Evolutionary conservation across 2,113 vertebrate species (phyloP).

Genomic region (Cheilinus undulatus): DNA sequence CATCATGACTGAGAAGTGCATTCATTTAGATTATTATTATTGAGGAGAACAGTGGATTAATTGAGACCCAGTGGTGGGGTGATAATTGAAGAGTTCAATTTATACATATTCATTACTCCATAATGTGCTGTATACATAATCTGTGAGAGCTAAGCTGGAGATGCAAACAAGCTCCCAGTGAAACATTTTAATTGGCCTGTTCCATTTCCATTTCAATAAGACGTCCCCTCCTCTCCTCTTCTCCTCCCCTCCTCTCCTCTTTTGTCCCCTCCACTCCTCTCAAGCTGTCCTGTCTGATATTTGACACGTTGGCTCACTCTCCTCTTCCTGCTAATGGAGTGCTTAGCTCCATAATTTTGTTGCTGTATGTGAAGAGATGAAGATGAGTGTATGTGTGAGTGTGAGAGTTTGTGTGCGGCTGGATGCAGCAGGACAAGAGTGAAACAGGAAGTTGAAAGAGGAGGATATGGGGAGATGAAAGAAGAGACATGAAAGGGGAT

Average conservation of each 20-base stretch:
- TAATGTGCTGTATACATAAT: constrained; percentile 83
- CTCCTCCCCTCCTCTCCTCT: constrained; percentile 26
- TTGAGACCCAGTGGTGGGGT: constrained; percentile 64
- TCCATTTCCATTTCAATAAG: constrained; percentile 84
- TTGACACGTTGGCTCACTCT: constrained; percentile 64
- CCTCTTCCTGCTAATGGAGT: constrained; percentile 67
- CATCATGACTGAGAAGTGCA: constrained; percentile 45
- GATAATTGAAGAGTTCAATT: constrained; percentile 72
- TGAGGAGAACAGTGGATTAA: constrained; percentile 56
- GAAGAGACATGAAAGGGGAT: constrained; percentile 64
- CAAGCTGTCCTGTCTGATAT: constrained; percentile 72
- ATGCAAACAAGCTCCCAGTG: constrained; percentile 81
- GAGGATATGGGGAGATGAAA: constrained; percentile 67
- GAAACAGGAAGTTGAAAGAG: constrained; percentile 66
- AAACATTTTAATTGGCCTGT: constrained; percentile 82
- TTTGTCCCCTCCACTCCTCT: constrained; percentile 66
- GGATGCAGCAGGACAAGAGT: constrained; percentile 64
- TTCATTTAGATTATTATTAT: constrained; percentile 58
- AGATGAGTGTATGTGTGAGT: constrained; percentile 42
- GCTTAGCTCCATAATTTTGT: constrained; percentile 63
- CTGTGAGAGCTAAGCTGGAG: constrained; percentile 67
- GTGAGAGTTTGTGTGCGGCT: constrained; percentile 60
- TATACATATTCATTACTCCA: constrained; percentile 79
- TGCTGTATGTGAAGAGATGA: constrained; percentile 36
- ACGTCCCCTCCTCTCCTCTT: constrained; percentile 62